Evolutionary conservation across 2,888 invertebrate genomes (phyloP), one percentile per base, ranked within the genome.

Genomic region (Chalcosyrphus nemorum): DNA sequence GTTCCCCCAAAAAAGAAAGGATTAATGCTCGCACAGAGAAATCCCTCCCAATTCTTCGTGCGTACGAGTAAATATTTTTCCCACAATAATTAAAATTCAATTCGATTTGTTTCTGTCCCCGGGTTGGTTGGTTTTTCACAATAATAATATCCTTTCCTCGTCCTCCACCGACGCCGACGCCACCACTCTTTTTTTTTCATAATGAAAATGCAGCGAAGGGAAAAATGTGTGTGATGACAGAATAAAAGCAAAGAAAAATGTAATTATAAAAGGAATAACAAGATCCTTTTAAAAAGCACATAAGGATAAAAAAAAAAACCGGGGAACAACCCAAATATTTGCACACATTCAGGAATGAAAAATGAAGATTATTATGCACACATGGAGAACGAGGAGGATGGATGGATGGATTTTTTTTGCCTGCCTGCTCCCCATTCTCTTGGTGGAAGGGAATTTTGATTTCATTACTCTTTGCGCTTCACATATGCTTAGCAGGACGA

Each of bases 81-180:
- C 68, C 84, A 75, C 84, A 84, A 71, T 77, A 82, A 84, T 78
- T 78, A 74, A 78, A 78, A 84, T 78, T 80, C 78, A 78, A 74
- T 84, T 78, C 74, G 68, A 80, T 70, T 61, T 68, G 78, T 84
- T 41, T 52, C 68, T 65, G 45, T 45, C 24, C 38, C 3, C 24
- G 43, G 41, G 19, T 50, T 45, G 47, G n/a, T 56, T 27, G 11
- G 13, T 45, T 38, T 47, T 70, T 70, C 45, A 45, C 61, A 78
- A 57, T 68, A 78, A 57, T 68, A 41, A 13, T 24, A 24, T 32
- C 15, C 9, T 7, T 9, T 15, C 54, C n/a, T n/a, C 17, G n/a
- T 15, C 50, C 5, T 24, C 24, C 29, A 7, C 29, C 27, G 27
- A 2, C 41, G 17, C 15, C 41, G 2, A 1, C 38, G 2, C 11